Evolutionary conservation across 2,888 invertebrate genomes (phyloP).

Genomic region (Athrips mouffetella): DNA sequence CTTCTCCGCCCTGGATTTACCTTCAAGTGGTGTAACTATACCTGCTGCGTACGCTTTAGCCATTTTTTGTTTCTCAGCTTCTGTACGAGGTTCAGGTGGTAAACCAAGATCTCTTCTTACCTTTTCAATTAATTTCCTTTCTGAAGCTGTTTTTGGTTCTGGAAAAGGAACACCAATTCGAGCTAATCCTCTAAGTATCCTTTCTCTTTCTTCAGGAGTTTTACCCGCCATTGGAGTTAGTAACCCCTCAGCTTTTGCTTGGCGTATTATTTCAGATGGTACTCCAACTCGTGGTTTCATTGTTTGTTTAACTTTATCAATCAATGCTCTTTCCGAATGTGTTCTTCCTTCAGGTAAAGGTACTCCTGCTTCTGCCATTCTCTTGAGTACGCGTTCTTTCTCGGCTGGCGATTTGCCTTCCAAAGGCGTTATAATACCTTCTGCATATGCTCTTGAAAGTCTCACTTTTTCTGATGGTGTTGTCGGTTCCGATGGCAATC

Average conservation of each 20-base stretch:
- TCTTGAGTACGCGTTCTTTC: constrained; percentile 32
- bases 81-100: constrained; percentile 20
- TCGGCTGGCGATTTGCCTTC: constrained; percentile 27
- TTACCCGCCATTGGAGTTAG: constrained; percentile 31
- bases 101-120: constrained; percentile 18
- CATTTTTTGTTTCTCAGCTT: constrained; percentile 22
- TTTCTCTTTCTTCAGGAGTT: constrained; percentile 28
- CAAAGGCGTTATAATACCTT: constrained; percentile 28
- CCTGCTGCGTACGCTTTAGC: constrained; percentile 13
- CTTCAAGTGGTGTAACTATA: constrained; percentile 28
- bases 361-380: constrained; percentile 28
- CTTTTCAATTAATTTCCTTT: constrained; percentile 27
- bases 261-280: constrained; percentile 25
- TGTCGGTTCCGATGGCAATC: constrained; percentile 26
- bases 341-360: constrained; percentile 36
- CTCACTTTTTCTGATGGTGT: constrained; percentile 27
- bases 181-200: constrained; percentile 23
- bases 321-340: constrained; percentile 27
- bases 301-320: constrained; percentile 11
- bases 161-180: constrained; percentile 32
- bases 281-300: constrained; percentile 10
- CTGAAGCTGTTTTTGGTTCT: constrained; percentile 32
- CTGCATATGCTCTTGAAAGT: constrained; percentile 28
- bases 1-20: constrained; percentile 28
- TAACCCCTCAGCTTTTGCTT: constrained; percentile 31